Evolutionary conservation across 2,888 invertebrate genomes (phyloP), one percentile per base, ranked within the genome.

Genomic region (Ernsta delagoae): DNA sequence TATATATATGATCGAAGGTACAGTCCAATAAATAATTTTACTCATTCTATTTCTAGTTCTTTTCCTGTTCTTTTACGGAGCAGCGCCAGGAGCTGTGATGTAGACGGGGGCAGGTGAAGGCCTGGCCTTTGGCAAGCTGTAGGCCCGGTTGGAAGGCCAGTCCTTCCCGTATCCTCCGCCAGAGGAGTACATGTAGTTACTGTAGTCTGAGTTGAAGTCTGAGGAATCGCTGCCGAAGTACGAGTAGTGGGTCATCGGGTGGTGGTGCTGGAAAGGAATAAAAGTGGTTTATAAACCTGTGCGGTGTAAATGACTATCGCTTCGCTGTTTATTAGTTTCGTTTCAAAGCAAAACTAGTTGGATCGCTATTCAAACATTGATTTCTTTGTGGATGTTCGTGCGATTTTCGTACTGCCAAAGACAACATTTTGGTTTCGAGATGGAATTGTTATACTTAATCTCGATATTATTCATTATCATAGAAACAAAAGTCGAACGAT

Each of bases 111-210:
- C 73, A 0, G 83, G 77, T 0, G 90, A 88, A 0, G 86, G 86
- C 41, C 90, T 80, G 34, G 87, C 86, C 57, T 91, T 93, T 4
- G 86, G 81, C 71, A 88, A 67, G 1, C 82, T 78, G 65, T 94
- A 94, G 0, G 94, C 94, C 57, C 94, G 79, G 72, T 93, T 93
- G 0, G 92, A 85, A 0, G 93, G 88, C 92, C 93, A 94, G 65
- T 94, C 94, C 71, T 93, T 94, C 0, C 85, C 87, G 60, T 91
- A 92, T 0, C 84, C 90, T 0, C 86, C 87, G 0, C 86, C 86
- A 0, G 92, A 86, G 0, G 91, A 88, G 60, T 91, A 91, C 0
- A 88, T 81, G 65, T 90, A 90, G 48, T 82, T 90, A 0, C 84
- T 85, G 73, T 93, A 93, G 70, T 93, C 94, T 0, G 88, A 79